A percentile compares a stretch with the other conserved stretches of the same genome.
phyloP scores from a whole-genome alignment of 2,888 invertebrate genomes.

The Watsonalla cultraria region DNA sequence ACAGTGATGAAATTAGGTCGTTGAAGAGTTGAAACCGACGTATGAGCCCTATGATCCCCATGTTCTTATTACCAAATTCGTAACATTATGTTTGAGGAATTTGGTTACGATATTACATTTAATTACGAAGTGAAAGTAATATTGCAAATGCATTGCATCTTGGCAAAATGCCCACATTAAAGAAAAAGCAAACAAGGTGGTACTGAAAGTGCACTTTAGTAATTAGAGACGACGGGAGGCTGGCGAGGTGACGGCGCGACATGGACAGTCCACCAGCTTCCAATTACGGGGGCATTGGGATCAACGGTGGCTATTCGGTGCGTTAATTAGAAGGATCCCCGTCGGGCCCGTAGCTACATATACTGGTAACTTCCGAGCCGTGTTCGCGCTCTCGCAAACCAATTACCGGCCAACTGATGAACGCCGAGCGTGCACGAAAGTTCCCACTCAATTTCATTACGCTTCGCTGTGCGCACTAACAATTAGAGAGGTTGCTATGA shows the following conservation, averaged over 20 bases:
- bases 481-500: constrained; percentile 53
- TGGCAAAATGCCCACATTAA: background rate
- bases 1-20: constrained; percentile 47
- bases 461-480: constrained; percentile 53
- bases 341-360: constrained; percentile 35
- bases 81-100: background rate
- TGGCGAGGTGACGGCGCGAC: constrained; percentile 28
- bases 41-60: constrained; percentile 35
- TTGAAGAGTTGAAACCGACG: constrained; percentile 33
- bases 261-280: constrained; percentile 40
- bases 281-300: constrained; percentile 45
- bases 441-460: constrained; percentile 61
- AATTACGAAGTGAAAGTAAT: background rate
- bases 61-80: constrained; percentile 32
- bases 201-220: background rate
- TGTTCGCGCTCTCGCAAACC: constrained; percentile 54
- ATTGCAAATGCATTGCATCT: background rate
- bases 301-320: constrained; percentile 31
- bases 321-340: constrained; percentile 66
- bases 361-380: constrained; percentile 27
- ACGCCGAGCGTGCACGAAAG: constrained; percentile 57
- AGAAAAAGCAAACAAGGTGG: background rate
- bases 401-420: constrained; percentile 68
- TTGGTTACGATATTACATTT: background rate
- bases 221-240: constrained; percentile 16